Conservation (phyloP, 53 echinoderm and acorn worm genomes). For the Arbacia lixula region DNA sequence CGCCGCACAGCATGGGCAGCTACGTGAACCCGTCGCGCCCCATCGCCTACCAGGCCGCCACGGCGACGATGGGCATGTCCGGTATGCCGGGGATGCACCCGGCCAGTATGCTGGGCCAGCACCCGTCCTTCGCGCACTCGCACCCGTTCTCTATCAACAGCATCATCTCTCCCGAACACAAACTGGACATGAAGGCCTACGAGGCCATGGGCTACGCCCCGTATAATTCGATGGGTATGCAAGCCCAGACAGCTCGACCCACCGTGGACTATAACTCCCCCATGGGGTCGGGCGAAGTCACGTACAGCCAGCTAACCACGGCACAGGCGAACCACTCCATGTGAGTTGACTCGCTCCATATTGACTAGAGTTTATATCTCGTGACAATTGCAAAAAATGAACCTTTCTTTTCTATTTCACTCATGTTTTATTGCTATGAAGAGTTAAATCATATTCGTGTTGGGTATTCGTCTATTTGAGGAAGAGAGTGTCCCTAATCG, state of each 20-base stretch:
- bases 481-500: not conserved
- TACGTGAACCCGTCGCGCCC: constrained; percentile 78
- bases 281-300: constrained; percentile 79
- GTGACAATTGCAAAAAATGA: not conserved
- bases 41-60: constrained; percentile 72
- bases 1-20: constrained; percentile 77
- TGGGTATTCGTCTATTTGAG: constrained; percentile 24
- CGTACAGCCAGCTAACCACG: constrained; percentile 95
- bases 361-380: constrained; percentile 1
- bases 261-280: constrained; percentile 91
- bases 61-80: constrained; percentile 72
- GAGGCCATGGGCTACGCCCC: constrained; percentile 87
- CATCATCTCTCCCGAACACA: constrained; percentile 95
- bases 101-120: constrained; percentile 86
- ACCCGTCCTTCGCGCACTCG: constrained; percentile 85
- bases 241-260: constrained; percentile 77
- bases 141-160: constrained; percentile 97
- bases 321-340: constrained; percentile 71
- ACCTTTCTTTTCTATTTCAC: constrained; percentile 32
- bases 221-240: constrained; percentile 96
- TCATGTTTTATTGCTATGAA: not conserved
- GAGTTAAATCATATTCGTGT: constrained; percentile 4
- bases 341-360: constrained; percentile 15
- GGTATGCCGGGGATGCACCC: constrained; percentile 81
- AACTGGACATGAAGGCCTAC: constrained; percentile 95